phyloP scores from a whole-genome alignment of 1,140 invertebrate genomes.

The Hirudo medicinalis region DNA sequence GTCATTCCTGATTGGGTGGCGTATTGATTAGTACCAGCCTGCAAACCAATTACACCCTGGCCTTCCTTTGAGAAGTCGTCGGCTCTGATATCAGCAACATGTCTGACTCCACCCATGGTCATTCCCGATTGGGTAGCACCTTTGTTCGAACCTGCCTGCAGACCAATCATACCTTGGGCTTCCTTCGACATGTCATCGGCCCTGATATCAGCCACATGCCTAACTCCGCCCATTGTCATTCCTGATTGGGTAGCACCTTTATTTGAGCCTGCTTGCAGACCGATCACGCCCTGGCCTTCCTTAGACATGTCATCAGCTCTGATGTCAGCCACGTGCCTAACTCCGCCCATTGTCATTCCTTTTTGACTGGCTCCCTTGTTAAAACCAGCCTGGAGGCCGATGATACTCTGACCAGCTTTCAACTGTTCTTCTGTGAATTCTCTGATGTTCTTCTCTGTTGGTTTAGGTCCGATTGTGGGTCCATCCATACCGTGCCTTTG shows the following conservation, averaged over 20 bases:
- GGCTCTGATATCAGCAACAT: conserved; percentile 35
- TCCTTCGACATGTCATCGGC: conserved; percentile 31
- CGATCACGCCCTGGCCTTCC: conserved; percentile 76
- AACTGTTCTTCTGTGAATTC: conserved; percentile 66
- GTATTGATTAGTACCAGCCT: conserved; percentile 47
- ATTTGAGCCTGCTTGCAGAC: conserved; percentile 57
- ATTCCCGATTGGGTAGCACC: conserved; percentile 77
- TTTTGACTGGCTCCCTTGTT: conserved; percentile 57
- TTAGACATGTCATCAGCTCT: conserved; percentile 41
- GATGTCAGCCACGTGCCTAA: conserved; percentile 24
- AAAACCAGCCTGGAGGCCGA: conserved; percentile 79
- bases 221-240: conserved; percentile 62
- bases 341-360: conserved; percentile 53
- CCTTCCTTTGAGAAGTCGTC: conserved; percentile 43
- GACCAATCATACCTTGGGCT: conserved; percentile 72
- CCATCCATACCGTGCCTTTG: conserved; percentile 60
- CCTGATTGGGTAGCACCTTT: conserved; percentile 44
- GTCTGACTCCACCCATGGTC: conserved; percentile 72
- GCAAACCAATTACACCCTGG: conserved; percentile 75
- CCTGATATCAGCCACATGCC: conserved; percentile 51
- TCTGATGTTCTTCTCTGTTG: conserved; percentile 79
- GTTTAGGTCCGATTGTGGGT: conserved; percentile 80
- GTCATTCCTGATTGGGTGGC: conserved; percentile 56
- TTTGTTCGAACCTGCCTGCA: conserved; percentile 88
- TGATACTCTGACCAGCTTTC: conserved; percentile 71